These are phyloP conservation scores for Siphamia tubifer DNA, from an alignment of 2,113 vertebrate species.

Conservation along the genomic window DNA sequence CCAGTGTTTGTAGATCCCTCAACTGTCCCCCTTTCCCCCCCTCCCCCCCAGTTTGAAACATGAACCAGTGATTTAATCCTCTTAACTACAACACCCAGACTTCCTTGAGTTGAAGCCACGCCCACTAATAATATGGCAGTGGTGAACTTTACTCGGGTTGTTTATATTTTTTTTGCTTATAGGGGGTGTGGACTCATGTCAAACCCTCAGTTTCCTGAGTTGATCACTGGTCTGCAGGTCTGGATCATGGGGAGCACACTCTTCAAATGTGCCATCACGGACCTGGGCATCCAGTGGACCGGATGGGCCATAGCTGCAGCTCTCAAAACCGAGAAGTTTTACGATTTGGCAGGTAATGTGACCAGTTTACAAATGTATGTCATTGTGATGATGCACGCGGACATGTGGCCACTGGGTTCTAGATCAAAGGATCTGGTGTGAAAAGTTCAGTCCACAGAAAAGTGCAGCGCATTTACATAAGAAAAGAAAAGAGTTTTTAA, in stretches of 20 bases:
- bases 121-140: not conserved
- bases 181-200: conserved; percentile 41
- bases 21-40: too few relatives aligned
- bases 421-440: not conserved
- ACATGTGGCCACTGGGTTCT: not conserved
- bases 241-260: conserved; percentile 64
- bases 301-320: conserved; percentile 76
- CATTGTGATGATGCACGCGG: rapidly evolving
- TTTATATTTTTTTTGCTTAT: not conserved
- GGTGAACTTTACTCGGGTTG: conserved; percentile 56
- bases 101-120: conserved; percentile 12
- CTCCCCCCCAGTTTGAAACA: not conserved
- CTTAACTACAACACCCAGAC: conserved; percentile 72
- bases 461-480: not conserved
- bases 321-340: conserved; percentile 81
- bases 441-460: not conserved
- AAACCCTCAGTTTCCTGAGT: not conserved
- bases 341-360: conserved; percentile 80
- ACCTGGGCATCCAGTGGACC: conserved; percentile 78
- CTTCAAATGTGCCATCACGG: conserved; percentile 65
- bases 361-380: rapidly evolving
- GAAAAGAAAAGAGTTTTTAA: not conserved
- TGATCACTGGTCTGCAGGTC: conserved; percentile 44
- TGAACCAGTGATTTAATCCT: not conserved
- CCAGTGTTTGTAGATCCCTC: too few relatives aligned